Evolutionary conservation across 1,140 invertebrate genomes (phyloP), one percentile per base, ranked within the genome.

Genomic region (Pseudomyrmex cubaensis): DNA sequence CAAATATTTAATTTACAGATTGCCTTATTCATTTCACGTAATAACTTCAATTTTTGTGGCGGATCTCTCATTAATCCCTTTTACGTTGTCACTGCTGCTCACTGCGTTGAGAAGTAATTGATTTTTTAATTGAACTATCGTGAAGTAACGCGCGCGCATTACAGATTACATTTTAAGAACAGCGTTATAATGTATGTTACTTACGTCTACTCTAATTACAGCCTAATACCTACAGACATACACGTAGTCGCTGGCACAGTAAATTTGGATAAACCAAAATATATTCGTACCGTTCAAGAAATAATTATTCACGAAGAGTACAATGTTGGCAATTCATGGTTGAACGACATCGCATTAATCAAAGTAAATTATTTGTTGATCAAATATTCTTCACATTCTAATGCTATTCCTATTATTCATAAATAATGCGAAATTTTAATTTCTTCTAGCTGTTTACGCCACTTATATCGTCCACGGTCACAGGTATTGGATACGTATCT

Each of bases 61-160:
- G 95, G 93, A 13, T 93, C 94, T 20, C 88, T 95, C 17, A 93
- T 95, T 80, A 95, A 92, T 73, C 70, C 90, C 75, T 80, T 90
- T 77, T 95, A 94, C 80, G 90, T 95, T 7, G 85, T 95, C 48
- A 95, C 95, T 0, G 95, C 95, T 2, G 94, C 94, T 66, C 95
- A 95, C 78, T 95, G 95, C 75, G 92, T 95, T n/a, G 0, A 2
- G 0, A 56, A 52, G 74, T 83, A 80, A 89, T 52, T 63, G 61
- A 13, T 4, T 66, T 66, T 80, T 0, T 46, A 4, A 25, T 56
- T 54, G 5, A 54, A 35, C 9, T 70, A 54, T 44, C 15, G 2
- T 56, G 56, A 59, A 35, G 44, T 70, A 15, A 22, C n/a, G 4
- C 10, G 0, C 20, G 13, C 5, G 12, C 20, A 35, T 74, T 20